Conservation (phyloP, 53 echinoderm and acorn worm species). For the Pentamera pediparva region DNA sequence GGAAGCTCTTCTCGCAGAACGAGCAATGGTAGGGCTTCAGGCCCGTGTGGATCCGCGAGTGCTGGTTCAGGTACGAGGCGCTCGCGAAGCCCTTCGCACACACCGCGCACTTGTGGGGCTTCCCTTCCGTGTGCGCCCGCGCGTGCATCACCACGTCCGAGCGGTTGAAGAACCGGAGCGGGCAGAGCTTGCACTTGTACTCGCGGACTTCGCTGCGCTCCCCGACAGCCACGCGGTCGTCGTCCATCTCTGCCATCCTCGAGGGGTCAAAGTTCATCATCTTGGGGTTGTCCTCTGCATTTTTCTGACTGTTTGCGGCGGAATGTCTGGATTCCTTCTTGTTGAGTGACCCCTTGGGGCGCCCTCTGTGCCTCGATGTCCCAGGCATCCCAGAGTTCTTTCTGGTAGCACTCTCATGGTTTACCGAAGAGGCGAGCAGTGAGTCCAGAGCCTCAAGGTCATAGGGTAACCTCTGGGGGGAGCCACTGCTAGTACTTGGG, state of each 20-base stretch:
- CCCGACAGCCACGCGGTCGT: constrained; percentile 10
- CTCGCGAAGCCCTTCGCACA: constrained; percentile 90
- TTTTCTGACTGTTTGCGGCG: not conserved
- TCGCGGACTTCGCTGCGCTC: constrained; percentile 51
- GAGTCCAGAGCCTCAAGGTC: constrained; percentile 22
- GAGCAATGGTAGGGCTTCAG: constrained; percentile 92
- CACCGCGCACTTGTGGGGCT: constrained; percentile 85
- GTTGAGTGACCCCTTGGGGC: constrained; percentile 29
- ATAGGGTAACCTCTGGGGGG: not conserved
- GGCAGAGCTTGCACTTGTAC: constrained; percentile 93
- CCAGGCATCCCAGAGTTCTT: not conserved
- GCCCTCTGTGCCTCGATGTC: constrained; percentile 19
- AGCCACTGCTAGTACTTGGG: not conserved
- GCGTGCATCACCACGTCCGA: constrained; percentile 87
- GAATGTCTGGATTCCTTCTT: constrained; percentile 8
- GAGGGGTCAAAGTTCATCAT: constrained; percentile 27
- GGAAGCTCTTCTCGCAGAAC: constrained; percentile 85
- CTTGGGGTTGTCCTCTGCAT: not conserved
- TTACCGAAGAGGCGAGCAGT: not conserved
- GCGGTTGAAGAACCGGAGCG: constrained; percentile 76
- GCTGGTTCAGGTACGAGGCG: constrained; percentile 87
- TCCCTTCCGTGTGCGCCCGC: constrained; percentile 86
- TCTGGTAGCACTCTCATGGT: not conserved
- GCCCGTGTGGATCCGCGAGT: constrained; percentile 88
- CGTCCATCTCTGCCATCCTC: constrained; percentile 11